These are phyloP conservation scores for Martes martes DNA, from an alignment of 2,113 vertebrate species.

Conservation along the genomic window DNA sequence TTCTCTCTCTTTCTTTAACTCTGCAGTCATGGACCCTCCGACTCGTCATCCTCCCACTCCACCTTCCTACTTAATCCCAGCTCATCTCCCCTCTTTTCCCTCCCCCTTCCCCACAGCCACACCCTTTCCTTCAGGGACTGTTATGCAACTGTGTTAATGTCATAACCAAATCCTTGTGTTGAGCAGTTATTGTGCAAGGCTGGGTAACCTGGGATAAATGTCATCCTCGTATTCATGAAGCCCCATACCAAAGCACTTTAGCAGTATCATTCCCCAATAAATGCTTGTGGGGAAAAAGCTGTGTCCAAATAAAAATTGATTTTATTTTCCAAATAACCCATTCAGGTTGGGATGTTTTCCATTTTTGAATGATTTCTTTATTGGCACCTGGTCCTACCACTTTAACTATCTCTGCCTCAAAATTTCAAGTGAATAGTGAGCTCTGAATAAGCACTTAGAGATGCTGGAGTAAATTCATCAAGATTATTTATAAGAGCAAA, in stretches of 20 bases:
- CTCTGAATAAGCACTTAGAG: neutral
- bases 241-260: neutral
- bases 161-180: neutral
- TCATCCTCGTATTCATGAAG: neutral
- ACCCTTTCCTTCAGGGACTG: neutral
- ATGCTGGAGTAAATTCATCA: neutral
- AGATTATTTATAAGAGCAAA: neutral
- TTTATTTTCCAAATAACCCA: neutral
- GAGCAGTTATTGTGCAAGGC: neutral
- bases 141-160: neutral
- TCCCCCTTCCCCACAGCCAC: neutral
- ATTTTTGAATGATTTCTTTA: neutral
- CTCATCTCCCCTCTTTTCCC: neutral
- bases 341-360: neutral
- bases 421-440: neutral
- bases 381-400: neutral
- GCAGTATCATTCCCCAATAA: neutral
- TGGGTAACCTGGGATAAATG: neutral
- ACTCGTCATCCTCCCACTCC: neutral
- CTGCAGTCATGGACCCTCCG: accelerated
- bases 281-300: neutral
- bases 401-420: neutral
- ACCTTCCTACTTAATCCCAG: neutral
- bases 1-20: neutral
- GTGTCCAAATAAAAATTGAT: neutral